Conservation (phyloP, 2,113 vertebrate genomes). For the Oxyura jamaicensis region DNA sequence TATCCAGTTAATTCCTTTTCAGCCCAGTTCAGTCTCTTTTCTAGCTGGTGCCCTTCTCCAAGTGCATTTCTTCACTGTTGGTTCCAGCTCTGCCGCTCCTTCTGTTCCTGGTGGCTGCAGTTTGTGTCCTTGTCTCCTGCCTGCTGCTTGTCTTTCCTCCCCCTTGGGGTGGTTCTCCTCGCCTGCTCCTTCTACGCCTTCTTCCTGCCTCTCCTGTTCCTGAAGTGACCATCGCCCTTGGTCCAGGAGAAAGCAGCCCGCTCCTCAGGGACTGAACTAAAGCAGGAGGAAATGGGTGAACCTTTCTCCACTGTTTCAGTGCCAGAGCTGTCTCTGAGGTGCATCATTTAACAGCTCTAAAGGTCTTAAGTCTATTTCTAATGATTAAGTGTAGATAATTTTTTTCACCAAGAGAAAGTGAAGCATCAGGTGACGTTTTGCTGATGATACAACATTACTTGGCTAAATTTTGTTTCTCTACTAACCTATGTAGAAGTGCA, state of each 20-base stretch:
- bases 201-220: not conserved
- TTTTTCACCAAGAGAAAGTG: not conserved
- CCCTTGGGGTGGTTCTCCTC: not conserved
- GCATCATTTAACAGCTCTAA: not conserved
- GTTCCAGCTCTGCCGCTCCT: not conserved
- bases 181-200: not conserved
- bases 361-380: not conserved
- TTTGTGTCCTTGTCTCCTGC: not conserved
- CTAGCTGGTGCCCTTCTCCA: not conserved
- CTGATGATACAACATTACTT: not conserved
- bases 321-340: not conserved
- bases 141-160: not conserved
- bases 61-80: not conserved
- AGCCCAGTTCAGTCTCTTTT: not conserved
- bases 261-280: not conserved
- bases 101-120: not conserved
- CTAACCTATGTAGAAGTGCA: not conserved
- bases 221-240: not conserved
- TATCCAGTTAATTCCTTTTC: not conserved
- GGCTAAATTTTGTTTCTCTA: not conserved
- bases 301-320: not conserved
- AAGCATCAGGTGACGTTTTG: not conserved
- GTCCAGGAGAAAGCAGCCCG: not conserved
- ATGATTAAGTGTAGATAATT: not conserved
- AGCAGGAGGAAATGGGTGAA: not conserved